Base-by-base conservation (phyloP, 2,113 vertebrate species). In the Struthio camelus region DNA sequence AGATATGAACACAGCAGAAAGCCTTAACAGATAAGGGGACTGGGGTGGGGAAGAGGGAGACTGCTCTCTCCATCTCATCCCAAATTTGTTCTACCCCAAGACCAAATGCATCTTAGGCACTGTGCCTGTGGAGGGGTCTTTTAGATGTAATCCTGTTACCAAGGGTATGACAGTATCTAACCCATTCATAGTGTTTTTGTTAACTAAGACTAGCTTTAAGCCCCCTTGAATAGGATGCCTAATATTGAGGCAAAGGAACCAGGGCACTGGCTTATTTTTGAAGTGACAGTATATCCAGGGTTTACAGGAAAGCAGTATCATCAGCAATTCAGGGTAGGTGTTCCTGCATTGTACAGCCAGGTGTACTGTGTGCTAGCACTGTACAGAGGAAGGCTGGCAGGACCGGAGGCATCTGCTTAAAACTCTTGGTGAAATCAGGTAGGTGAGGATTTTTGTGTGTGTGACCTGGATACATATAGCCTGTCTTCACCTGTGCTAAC, bases 121-220 rank as follows among this genome's bases (percentile, higher is more conserved):
- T 2, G 4, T 50, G 79, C 61, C 56, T 0, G 0, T 25, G 14
- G 15, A 12, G 67, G 67, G 32, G n/a, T 80, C 38, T 48, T 40
- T 56, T 71, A 84, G 79, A 32, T 71, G 18, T 28, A 72, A 30
- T 38, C 42, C 67, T 30, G 1, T 40, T 30, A n/a, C 22, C 2
- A 19, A 82, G 46, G 79, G 44, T 58, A 40, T 73, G 51, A 42
- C 58, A 87, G 40, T 61, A 67, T 40, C 65, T 56, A 62, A 56
- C 61, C 82, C 61, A 40, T 66, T 34, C 69, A 22, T 14, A 70
- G 85, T 51, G 69, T 25, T 27, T 30, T 28, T 58, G 22, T 73
- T 81, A 56, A 66, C 78, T 75, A 62, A 71, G 12, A 48, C 14
- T 38, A 78, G 19, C 53, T 73, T 75, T 30, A 46, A 85, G 18